Percentiles rank a stretch among this genome's conserved stretches.
These are phyloP conservation scores for Nymphalis polychloros DNA, from an alignment of 2,888 invertebrate species.

Conservation along the genomic window DNA sequence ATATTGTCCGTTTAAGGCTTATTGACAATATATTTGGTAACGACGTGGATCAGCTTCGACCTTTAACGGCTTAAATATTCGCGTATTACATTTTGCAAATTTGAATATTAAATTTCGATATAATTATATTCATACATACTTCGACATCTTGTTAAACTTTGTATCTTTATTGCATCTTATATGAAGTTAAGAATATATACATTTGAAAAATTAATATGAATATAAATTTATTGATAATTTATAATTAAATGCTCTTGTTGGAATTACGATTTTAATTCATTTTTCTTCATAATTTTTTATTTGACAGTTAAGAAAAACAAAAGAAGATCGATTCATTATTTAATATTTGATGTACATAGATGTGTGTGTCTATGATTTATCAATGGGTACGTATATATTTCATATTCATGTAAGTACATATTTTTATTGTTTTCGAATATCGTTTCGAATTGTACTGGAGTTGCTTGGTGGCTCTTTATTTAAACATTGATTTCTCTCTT, in stretches of 20 bases:
- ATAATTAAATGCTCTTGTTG: background rate
- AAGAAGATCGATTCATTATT: too few species aligned
- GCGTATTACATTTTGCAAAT: background rate
- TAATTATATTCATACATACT: constrained; percentile 3
- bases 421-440: too few species aligned
- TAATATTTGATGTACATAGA: too few species aligned
- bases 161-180: constrained; percentile 9
- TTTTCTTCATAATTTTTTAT: background rate
- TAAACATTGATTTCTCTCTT: too few species aligned
- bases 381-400: too few species aligned
- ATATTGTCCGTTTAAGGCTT: too few species aligned
- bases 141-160: background rate
- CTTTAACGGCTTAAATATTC: background rate
- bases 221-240: background rate
- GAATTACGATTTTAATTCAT: background rate
- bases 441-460: too few species aligned
- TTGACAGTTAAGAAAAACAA: background rate
- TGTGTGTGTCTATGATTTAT: too few species aligned
- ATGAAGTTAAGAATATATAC: background rate
- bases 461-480: too few species aligned
- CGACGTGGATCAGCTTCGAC: background rate
- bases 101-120: constrained; percentile 3
- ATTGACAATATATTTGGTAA: too few species aligned
- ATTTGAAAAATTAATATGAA: background rate
- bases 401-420: too few species aligned